phyloP scores from a whole-genome alignment of 1,140 invertebrate genomes.

The Philotrypesis tridentata region DNA sequence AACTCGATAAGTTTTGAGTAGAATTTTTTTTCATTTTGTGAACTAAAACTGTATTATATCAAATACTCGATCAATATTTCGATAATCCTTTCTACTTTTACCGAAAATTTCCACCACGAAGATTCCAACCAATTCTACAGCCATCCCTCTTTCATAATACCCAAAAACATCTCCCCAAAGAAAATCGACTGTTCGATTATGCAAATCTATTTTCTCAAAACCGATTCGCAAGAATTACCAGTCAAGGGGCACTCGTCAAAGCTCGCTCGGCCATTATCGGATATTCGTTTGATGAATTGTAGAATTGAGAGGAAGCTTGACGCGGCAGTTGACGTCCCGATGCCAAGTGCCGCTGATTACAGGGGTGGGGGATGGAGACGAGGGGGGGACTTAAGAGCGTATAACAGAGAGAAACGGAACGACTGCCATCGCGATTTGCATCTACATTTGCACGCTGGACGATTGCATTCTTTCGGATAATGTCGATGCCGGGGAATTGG shows the following conservation, averaged over 20 bases:
- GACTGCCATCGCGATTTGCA: neutral
- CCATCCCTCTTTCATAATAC: too few species aligned
- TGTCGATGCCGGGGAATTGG: neutral
- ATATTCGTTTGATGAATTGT: constrained; percentile 15
- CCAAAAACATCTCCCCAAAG: too few species aligned
- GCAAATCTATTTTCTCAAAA: constrained; percentile 19
- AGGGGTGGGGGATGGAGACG: too few species aligned
- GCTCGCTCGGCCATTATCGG: neutral
- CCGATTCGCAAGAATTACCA: neutral
- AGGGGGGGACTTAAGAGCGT: neutral
- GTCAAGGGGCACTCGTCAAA: neutral
- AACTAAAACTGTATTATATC: too few species aligned
- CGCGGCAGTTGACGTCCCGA: neutral
- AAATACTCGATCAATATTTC: too few species aligned
- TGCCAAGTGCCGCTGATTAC: neutral
- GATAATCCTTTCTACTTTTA: too few species aligned
- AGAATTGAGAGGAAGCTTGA: neutral
- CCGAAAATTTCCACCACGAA: too few species aligned
- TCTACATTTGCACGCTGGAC: neutral
- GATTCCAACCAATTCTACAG: too few species aligned
- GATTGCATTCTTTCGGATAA: neutral
- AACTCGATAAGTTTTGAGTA: too few species aligned
- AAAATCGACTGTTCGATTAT: constrained; percentile 22
- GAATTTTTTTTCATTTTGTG: too few species aligned
- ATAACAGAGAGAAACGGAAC: too few species aligned